Base-by-base conservation (phyloP, 2,888 invertebrate genomes). In the Rhyacophila evoluta region DNA sequence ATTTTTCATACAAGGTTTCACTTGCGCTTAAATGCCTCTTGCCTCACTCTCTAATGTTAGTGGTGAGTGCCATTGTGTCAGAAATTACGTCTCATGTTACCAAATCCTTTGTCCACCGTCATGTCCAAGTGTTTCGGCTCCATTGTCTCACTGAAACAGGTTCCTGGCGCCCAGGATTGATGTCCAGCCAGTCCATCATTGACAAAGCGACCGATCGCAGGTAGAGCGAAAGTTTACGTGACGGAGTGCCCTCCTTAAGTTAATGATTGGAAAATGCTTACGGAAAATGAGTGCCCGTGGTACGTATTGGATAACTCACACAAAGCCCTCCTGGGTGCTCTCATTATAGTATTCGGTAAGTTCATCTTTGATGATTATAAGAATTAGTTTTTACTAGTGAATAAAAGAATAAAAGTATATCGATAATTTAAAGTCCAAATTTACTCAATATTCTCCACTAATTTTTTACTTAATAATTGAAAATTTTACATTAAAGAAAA, bases 261-360 rank as follows among this genome's bases (percentile, higher is more conserved):
- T 71, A 33, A 71, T 74, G 79, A 77, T 70, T 29, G 71, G 41
- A 81, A 79, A 78, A 81, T 81, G 79, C 78, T 79, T 29, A 70
- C 74, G 82, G 88, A 88, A 84, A 87, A 88, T 83, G 89, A 89
- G 83, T 90, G 90, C 84, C 89, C 89, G 83, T 90, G 89, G 89
- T 89, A 88, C 87, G 88, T 89, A 83, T 89, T 90, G 84, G 90
- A 91, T 84, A 86, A 88, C 86, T 90, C 91, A 68, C 89, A 89
- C 84, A 90, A 90, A 86, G 87, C 88, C 69, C 85, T 91, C 80
- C 84, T 91, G 83, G 91, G 91, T 84, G 87, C 88, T 82, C 90
- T 89, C 84, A 88, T 90, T 75, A 86, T 90, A 84, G 85, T 90
- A 82, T 90, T 90, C 84, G 91, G 91, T 91, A 84, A 86, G 90